phyloP scores from a whole-genome alignment of 2,113 vertebrate species.

The Eublepharis macularius region DNA sequence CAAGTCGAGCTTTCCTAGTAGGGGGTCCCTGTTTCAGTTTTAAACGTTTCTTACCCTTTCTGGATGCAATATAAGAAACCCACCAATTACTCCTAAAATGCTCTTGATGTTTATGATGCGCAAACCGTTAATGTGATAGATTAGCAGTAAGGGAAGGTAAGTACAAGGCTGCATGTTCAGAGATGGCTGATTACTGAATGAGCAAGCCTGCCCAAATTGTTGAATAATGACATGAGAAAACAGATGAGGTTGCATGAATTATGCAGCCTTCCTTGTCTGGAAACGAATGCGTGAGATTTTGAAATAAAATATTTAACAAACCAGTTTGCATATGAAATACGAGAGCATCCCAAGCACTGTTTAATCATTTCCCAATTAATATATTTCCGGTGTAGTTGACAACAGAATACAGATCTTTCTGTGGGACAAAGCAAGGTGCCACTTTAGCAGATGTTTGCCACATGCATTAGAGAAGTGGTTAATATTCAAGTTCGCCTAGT shows the following conservation, averaged over 20 bases:
- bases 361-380: conserved; percentile 57
- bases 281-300: conserved; percentile 62
- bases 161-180: conserved; percentile 64
- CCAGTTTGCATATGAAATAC: conserved; percentile 49
- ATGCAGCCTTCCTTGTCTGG: conserved; percentile 66
- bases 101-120: conserved; percentile 59
- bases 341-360: conserved; percentile 38
- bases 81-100: conserved; percentile 57
- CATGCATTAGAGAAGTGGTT: background rate
- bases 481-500: conserved; percentile 5
- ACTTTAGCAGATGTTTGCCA: conserved; percentile 32
- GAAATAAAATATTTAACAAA: conserved; percentile 65
- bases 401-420: conserved; percentile 11
- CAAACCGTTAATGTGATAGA: conserved; percentile 64
- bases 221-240: conserved; percentile 59
- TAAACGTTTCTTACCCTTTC: conserved; percentile 9
- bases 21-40: conserved; percentile 61
- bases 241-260: conserved; percentile 58
- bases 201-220: conserved; percentile 42
- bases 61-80: conserved; percentile 60
- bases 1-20: conserved; percentile 55
- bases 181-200: conserved; percentile 53
- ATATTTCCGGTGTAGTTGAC: conserved; percentile 52
- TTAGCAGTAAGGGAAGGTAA: conserved; percentile 66
- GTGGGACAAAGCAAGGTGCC: background rate